phyloP scores from a whole-genome alignment of 2,888 invertebrate species.

The Caradrina clavipalpis region DNA sequence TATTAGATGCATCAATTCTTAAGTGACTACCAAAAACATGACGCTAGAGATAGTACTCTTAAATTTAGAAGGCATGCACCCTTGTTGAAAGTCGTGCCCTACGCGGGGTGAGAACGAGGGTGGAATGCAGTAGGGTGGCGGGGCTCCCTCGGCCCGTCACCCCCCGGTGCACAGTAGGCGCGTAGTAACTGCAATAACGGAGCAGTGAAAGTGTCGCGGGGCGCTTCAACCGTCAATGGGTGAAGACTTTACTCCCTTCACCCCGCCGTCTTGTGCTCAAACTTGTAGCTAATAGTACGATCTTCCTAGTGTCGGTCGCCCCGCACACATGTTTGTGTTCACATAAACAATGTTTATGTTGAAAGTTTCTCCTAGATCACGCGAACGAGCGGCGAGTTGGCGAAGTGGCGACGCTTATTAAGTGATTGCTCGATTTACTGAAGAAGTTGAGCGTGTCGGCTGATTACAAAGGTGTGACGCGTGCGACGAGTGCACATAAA shows the following conservation, averaged over 20 bases:
- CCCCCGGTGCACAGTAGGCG: constrained; percentile 87
- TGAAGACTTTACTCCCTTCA: constrained; percentile 88
- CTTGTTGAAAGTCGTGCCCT: constrained; percentile 81
- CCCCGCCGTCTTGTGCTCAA: constrained; percentile 88
- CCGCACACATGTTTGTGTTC: constrained; percentile 67
- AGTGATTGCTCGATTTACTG: constrained; percentile 28
- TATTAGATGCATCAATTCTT: constrained; percentile 44
- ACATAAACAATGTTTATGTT: constrained; percentile 58
- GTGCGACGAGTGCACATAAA: constrained; percentile 41
- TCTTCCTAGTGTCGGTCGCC: constrained; percentile 73
- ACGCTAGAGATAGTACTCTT: constrained; percentile 75
- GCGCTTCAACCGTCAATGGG: constrained; percentile 91
- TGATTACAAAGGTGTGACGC: constrained; percentile 39
- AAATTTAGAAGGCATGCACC: constrained; percentile 84
- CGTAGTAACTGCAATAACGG: constrained; percentile 91
- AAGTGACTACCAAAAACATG: constrained; percentile 65
- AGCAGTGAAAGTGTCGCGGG: constrained; percentile 91
- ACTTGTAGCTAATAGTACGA: constrained; percentile 87
- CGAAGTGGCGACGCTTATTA: constrained; percentile 28
- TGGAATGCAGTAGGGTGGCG: constrained; percentile 87
- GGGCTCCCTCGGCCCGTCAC: constrained; percentile 72
- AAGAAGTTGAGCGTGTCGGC: constrained; percentile 36
- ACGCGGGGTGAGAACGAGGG: constrained; percentile 80
- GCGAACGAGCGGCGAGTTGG: constrained; percentile 41
- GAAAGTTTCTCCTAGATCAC: constrained; percentile 53